These are phyloP conservation scores for Spongilla lacustris DNA, from an alignment of 37 sponge, comb jelly and placozoan genomes.

Conservation along the genomic window DNA sequence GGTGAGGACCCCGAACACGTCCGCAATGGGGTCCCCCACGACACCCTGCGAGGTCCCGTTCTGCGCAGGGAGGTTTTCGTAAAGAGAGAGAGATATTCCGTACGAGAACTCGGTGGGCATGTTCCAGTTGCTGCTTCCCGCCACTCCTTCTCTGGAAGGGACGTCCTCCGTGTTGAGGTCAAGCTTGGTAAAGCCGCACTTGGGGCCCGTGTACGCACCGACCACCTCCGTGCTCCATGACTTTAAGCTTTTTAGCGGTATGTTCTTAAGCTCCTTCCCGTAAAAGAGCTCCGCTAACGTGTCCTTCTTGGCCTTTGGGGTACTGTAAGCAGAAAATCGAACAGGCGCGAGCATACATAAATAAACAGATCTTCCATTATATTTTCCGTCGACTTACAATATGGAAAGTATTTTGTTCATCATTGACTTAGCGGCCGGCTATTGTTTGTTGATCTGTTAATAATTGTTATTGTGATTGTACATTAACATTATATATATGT, in stretches of 20 bases:
- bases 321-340: background rate
- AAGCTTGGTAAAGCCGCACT: conserved; percentile 70
- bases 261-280: conserved; percentile 13
- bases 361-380: background rate
- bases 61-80: conserved; percentile 39
- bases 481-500: too few species aligned
- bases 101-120: conserved; percentile 66
- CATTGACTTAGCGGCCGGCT: too few species aligned
- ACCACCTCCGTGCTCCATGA: conserved; percentile 38
- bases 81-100: conserved; percentile 86
- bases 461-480: too few species aligned
- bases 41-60: background rate
- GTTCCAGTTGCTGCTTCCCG: conserved; percentile 75
- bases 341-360: background rate
- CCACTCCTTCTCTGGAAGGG: background rate
- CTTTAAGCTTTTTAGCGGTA: conserved; percentile 18
- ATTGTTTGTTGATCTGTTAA: too few species aligned
- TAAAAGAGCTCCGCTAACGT: conserved; percentile 6
- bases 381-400: background rate
- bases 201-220: conserved; percentile 78
- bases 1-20: conserved; percentile 80
- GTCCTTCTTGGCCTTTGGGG: background rate
- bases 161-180: conserved; percentile 23
- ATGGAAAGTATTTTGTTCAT: background rate
- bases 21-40: conserved; percentile 89